phyloP scores from a whole-genome alignment of 2,888 invertebrate genomes.

The Adineta ricciae region DNA sequence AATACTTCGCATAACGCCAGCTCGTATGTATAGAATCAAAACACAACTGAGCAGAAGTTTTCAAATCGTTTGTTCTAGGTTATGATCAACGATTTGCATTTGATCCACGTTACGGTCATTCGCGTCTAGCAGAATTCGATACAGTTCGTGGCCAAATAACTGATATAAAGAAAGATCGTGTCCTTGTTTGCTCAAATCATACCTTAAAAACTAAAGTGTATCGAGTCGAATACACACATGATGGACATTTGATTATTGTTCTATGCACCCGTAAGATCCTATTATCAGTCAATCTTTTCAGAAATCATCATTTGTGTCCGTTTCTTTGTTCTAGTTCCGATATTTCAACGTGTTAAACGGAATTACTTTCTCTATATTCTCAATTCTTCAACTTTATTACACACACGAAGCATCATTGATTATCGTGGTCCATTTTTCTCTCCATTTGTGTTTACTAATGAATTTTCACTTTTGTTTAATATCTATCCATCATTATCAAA shows the following conservation, averaged over 20 bases:
- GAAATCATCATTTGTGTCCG: too few relatives aligned
- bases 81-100: slow-evolving; percentile 28
- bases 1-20: slow-evolving; percentile 8
- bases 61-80: not conserved
- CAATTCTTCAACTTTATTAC: slow-evolving; percentile 22
- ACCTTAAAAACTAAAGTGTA: slow-evolving; percentile 28
- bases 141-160: slow-evolving; percentile 25
- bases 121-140: slow-evolving; percentile 26
- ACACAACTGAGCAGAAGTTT: not conserved
- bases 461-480: slow-evolving; percentile 21
- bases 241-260: slow-evolving; percentile 24
- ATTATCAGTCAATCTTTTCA: too few relatives aligned
- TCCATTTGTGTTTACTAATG: slow-evolving; percentile 24
- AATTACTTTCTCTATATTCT: slow-evolving; percentile 26
- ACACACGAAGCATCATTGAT: slow-evolving; percentile 23
- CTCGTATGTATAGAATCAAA: not conserved
- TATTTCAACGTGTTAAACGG: slow-evolving; percentile 9
- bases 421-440: slow-evolving; percentile 13
- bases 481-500: slow-evolving; percentile 27
- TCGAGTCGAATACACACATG: slow-evolving; percentile 27
- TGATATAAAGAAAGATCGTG: not conserved
- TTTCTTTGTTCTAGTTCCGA: not conserved
- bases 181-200: slow-evolving; percentile 23
- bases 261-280: not conserved
- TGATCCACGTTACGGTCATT: slow-evolving; percentile 25